These are phyloP conservation scores for Ateles fusciceps DNA, from an alignment of 2,797 vertebrate species.

Conservation along the genomic window DNA sequence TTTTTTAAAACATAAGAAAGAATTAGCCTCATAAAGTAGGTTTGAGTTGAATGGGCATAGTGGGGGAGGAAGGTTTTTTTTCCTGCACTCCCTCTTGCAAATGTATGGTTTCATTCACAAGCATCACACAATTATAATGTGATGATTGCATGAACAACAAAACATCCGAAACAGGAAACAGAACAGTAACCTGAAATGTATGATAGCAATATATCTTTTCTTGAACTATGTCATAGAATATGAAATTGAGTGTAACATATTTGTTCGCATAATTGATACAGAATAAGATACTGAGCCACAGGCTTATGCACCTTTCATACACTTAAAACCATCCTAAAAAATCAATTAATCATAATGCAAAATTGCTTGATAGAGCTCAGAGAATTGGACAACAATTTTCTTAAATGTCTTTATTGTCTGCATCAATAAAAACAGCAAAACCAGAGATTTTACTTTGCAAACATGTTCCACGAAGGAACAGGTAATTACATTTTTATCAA, in stretches of 20 bases:
- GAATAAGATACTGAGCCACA: neutral
- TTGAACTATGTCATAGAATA: neutral
- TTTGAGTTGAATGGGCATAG: neutral
- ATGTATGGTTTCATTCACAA: neutral
- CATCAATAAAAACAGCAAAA: conserved; percentile 54
- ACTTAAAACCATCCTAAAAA: neutral
- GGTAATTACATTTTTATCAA: conserved; percentile 72
- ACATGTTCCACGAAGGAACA: conserved; percentile 37
- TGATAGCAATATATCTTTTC: neutral
- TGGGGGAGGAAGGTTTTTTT: neutral
- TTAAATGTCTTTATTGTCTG: conserved; percentile 49
- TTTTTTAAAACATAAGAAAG: neutral
- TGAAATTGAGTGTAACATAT: neutral
- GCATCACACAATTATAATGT: neutral
- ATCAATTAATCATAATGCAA: conserved; percentile 31
- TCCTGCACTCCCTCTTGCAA: neutral
- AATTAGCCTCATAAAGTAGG: neutral
- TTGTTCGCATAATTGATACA: conserved; percentile 20
- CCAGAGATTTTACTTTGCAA: conserved; percentile 45
- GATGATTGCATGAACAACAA: neutral
- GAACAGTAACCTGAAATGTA: neutral
- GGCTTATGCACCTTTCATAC: neutral
- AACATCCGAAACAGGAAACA: neutral
- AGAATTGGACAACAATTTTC: conserved; percentile 56
- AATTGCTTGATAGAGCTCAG: conserved; percentile 40